Evolutionary conservation across 1,140 invertebrate genomes (phyloP).

Genomic region (Drosophila pseudoananassae): DNA sequence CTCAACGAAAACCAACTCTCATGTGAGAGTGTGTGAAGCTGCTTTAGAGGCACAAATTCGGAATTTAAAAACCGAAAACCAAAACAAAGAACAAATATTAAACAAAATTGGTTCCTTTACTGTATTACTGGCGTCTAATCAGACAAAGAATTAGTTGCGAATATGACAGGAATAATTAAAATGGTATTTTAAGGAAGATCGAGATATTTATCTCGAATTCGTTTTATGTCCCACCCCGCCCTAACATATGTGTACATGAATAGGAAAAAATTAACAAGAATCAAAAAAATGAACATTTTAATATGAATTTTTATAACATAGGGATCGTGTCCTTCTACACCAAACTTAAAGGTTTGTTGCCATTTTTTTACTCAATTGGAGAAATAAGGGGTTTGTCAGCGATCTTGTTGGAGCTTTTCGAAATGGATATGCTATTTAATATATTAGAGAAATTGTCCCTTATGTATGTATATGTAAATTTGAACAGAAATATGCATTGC

Average conservation of each 20-base stretch:
- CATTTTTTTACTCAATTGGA: slow-evolving; percentile 57
- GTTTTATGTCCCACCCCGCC: slow-evolving; percentile 49
- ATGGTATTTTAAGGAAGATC: slow-evolving; percentile 49
- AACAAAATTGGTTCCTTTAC: slow-evolving; percentile 41
- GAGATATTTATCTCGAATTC: slow-evolving; percentile 55
- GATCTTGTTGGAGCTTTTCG: not conserved
- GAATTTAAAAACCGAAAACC: slow-evolving; percentile 27
- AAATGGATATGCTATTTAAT: slow-evolving; percentile 49
- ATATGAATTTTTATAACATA: slow-evolving; percentile 69
- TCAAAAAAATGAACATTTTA: slow-evolving; percentile 43
- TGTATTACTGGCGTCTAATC: slow-evolving; percentile 38
- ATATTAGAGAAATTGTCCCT: slow-evolving; percentile 62
- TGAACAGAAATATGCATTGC: slow-evolving; percentile 43
- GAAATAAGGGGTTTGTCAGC: not conserved
- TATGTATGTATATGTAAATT: slow-evolving; percentile 45
- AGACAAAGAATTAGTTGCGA: slow-evolving; percentile 19
- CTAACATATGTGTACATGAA: slow-evolving; percentile 6
- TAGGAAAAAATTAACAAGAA: slow-evolving; percentile 9
- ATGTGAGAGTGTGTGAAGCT: slow-evolving; percentile 25
- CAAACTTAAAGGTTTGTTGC: slow-evolving; percentile 48
- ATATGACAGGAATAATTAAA: slow-evolving; percentile 11
- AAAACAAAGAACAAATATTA: slow-evolving; percentile 7
- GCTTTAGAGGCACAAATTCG: slow-evolving; percentile 30
- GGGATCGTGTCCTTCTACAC: slow-evolving; percentile 44
- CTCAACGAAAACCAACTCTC: slow-evolving; percentile 58